Evolutionary conservation across 2,888 invertebrate genomes (phyloP), one percentile per base, ranked within the genome.

Genomic region (Sminthurides aquaticus): DNA sequence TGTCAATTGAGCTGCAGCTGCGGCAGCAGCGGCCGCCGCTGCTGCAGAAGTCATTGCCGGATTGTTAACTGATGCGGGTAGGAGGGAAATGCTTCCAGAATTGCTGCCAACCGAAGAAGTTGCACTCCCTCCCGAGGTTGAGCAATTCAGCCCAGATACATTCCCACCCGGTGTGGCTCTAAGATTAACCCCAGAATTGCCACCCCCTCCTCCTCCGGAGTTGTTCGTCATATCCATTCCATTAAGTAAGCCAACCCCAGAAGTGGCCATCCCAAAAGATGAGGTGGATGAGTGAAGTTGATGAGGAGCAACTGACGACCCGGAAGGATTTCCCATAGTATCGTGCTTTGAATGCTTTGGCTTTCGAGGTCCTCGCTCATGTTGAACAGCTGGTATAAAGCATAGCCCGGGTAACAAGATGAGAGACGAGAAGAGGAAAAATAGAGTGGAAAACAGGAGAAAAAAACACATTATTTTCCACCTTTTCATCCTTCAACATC

Each of bases 331-430:
- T 57, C 54, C 62, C 49, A 67, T 20, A 2, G 60, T 26, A 24
- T 60, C 65, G 5, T 57, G 28, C 68, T 56, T 58, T 76, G 76
- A 62, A 76, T 89, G 69, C 87, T 96, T 95, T 3, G 94, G 92
- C 80, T 95, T 95, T 67, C 96, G 85, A 0, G 96, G 96, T 5
- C 96, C 96, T 56, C 96, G 85, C 80, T 96, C 96, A 81, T 96
- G 96, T 80, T 96, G 96, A 68, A 96, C 96, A 78, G 96, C 96
- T 96, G 52, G 43, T n/a, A n/a, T n/a, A n/a, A n/a, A n/a, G n/a
- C n/a, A n/a, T n/a, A n/a, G n/a, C n/a, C n/a, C n/a, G n/a, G n/a
- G n/a, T n/a, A n/a, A n/a, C 43, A 43, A 43, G 18, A 43, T 11
- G 43, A 43, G 18, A 49, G 27, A 55, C 20, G 24, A n/a, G n/a